Evolutionary conservation across 2,888 invertebrate genomes (phyloP), one percentile per base, ranked within the genome.

Genomic region (Tetragonula carbonaria): DNA sequence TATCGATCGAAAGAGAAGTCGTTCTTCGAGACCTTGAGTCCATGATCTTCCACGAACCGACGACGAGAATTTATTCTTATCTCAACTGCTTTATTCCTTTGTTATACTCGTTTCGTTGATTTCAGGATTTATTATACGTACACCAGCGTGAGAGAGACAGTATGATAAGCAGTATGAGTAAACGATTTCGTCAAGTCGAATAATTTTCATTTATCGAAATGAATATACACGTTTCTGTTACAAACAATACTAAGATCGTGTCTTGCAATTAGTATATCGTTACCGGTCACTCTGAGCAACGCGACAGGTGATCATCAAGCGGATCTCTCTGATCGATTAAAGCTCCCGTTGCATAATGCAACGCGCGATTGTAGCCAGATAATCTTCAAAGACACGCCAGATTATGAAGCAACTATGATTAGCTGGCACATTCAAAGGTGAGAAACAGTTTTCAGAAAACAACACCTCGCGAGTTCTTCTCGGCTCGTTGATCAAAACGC

Each of bases 241-340:
- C 45, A 16, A 23, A 62, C 14, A 28, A 28, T 28, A 28, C 28
- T 28, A 28, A 28, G 28, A 11, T 16, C 4, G 18, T 23, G 23
- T n/a, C 18, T 18, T 11, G 23, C 11, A 45, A 74, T 38, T 66
- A 38, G 66, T 23, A 57, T 2, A 2, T n/a, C n/a, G 57, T 50
- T 38, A 59, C 38, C 68, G 74, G 79, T 38, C 38, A 33, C 38
- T 74, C 2, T 72, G 38, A 38, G 8, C 8, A 38, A 38, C 38
- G 38, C 8, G 38, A 38, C 6, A 38, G 38, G 80, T 80, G 80
- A 82, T 79, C 74, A 74, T 45, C 59, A 16, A 82, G 71, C 53
- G 70, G 71, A 71, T 80, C 65, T 53, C 70, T 82, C 57, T 53
- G 73, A 82, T 83, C 82, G 76, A 84, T 82, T 82, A 84, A 78